Conservation (phyloP, 2,113 vertebrate genomes). For the Bostrychus sinensis region DNA sequence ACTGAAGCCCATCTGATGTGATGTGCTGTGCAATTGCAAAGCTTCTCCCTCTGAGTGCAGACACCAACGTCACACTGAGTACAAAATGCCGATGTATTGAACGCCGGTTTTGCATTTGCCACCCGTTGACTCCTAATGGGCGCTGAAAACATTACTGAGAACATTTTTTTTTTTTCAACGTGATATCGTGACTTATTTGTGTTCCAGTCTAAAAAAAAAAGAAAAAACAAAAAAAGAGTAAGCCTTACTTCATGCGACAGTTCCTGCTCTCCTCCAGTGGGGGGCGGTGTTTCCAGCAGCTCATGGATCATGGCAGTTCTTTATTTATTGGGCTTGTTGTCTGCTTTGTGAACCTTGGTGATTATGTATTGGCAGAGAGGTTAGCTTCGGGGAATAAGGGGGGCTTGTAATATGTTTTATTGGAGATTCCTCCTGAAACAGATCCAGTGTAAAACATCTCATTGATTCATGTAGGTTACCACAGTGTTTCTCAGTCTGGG, state of each 20-base stretch:
- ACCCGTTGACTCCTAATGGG: slow-evolving; percentile 29
- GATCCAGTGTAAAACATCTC: not conserved
- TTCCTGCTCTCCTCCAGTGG: slow-evolving; percentile 56
- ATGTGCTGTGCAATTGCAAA: not conserved
- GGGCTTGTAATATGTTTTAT: not conserved
- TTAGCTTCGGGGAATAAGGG: slow-evolving; percentile 8
- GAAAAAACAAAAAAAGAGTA: not conserved
- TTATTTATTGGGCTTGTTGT: slow-evolving; percentile 14
- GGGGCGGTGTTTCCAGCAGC: slow-evolving; percentile 58
- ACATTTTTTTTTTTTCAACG: not conserved
- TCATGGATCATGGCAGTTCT: slow-evolving; percentile 12
- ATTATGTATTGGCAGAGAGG: slow-evolving; percentile 5
- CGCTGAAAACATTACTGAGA: slow-evolving; percentile 7
- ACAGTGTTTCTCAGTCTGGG: too few relatives aligned
- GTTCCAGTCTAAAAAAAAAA: not conserved
- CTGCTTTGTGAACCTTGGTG: slow-evolving; percentile 29
- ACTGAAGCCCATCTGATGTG: slow-evolving; percentile 6
- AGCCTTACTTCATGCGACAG: slow-evolving; percentile 8
- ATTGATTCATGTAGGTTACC: not conserved
- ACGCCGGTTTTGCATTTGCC: slow-evolving; percentile 25
- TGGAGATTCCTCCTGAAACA: slow-evolving; percentile 6
- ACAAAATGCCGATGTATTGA: slow-evolving; percentile 20
- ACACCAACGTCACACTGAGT: slow-evolving; percentile 8
- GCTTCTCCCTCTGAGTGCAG: not conserved
- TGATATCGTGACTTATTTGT: not conserved